phyloP scores from a whole-genome alignment of 2,113 vertebrate species.

The Oncorhynchus kisutch region DNA sequence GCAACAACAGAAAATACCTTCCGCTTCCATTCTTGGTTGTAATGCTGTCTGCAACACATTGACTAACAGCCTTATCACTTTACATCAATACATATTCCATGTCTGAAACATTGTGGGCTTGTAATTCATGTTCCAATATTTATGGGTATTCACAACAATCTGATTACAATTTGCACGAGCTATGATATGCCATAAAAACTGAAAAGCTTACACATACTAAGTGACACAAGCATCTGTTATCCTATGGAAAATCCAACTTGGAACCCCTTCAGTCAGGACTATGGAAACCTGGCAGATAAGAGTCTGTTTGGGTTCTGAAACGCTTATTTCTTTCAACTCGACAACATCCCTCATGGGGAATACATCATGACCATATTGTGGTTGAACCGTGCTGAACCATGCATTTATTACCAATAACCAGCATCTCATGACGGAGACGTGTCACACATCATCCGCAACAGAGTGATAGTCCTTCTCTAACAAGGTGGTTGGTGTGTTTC shows the following conservation, averaged over 20 bases:
- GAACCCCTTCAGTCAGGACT: too few species aligned
- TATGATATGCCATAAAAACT: constrained; percentile 35
- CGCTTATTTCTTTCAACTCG: constrained; percentile 3
- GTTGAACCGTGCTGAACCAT: too few species aligned
- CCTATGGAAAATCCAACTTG: constrained; percentile 35
- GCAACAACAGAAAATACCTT: constrained; percentile 6
- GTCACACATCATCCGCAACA: too few species aligned
- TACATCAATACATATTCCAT: constrained; percentile 31
- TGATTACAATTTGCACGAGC: constrained; percentile 48
- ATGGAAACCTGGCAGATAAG: constrained; percentile 15
- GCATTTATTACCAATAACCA: too few species aligned
- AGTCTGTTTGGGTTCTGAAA: neutral
- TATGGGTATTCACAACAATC: constrained; percentile 43
- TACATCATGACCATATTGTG: neutral
- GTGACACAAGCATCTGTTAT: constrained; percentile 37
- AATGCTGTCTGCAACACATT: constrained; percentile 35
- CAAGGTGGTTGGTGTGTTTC: too few species aligned
- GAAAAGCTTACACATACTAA: constrained; percentile 38
- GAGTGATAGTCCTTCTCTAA: too few species aligned
- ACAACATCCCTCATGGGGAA: neutral
- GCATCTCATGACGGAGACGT: too few species aligned
- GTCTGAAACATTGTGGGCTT: constrained; percentile 29
- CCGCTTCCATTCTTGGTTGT: constrained; percentile 31
- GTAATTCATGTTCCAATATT: constrained; percentile 39
- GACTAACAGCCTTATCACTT: constrained; percentile 30